Evolutionary conservation across 2,888 invertebrate species (phyloP).

Genomic region (Apantesis nais): DNA sequence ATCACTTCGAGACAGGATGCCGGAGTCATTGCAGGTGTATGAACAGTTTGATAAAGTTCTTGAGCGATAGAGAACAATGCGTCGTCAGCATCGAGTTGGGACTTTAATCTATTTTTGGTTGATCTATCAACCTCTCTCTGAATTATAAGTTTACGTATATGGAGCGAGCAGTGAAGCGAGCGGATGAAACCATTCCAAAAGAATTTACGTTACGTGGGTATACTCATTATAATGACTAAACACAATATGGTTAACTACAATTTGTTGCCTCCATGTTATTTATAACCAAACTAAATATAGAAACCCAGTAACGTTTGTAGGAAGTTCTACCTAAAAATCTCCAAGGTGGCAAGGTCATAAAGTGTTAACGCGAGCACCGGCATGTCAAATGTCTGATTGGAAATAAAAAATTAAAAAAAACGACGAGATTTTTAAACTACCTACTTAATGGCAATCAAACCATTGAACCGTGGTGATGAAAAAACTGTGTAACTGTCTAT

Average conservation of each 20-base stretch:
- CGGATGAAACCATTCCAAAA: not conserved
- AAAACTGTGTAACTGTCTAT: conserved; percentile 32
- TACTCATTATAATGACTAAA: not conserved
- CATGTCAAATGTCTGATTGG: conserved; percentile 36
- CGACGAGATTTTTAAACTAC: conserved; percentile 23
- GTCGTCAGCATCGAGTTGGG: not conserved
- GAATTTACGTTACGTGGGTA: not conserved
- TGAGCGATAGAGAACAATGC: not conserved
- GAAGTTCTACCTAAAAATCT: conserved; percentile 20
- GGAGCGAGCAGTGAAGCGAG: not conserved
- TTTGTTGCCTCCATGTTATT: not conserved
- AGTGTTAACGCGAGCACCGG: conserved; percentile 32
- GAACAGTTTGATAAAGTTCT: not conserved
- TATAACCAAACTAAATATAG: not conserved
- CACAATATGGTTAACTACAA: not conserved
- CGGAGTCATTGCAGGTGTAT: not conserved
- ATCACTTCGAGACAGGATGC: not conserved
- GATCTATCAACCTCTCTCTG: not conserved
- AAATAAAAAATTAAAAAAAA: conserved; percentile 30
- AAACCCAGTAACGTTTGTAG: conserved; percentile 2
- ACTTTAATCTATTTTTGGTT: not conserved
- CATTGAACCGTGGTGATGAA: conserved; percentile 29
- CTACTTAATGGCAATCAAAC: conserved; percentile 20
- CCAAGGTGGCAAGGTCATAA: conserved; percentile 34
- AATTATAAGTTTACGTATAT: not conserved